Base-by-base conservation (phyloP, 2,888 invertebrate genomes). In the Patella caerulea region DNA sequence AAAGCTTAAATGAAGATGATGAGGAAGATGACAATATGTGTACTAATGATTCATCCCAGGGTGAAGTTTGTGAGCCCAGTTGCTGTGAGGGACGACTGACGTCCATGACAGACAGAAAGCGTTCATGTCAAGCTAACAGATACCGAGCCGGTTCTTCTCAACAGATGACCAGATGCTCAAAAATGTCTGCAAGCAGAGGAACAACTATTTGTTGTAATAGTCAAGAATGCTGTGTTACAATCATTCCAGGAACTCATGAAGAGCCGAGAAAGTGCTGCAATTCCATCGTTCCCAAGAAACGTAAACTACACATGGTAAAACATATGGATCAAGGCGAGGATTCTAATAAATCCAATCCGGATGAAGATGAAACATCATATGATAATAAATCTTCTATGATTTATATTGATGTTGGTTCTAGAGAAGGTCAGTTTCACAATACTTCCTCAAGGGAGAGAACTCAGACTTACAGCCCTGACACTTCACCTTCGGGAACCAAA, bases 271-370 rank as follows among this genome's bases (percentile, higher is more conserved):
- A 89, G 74, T 90, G 90, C 78, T 90, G 90, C 82, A 88, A 85
- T 80, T 86, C 89, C 7, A 87, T 90, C 9, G 83, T 90, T 29
- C 90, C 90, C 3, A 90, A 90, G 81, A 90, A 90, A 78, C 84
- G 90, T 12, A 90, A 89, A 70, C 83, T 87, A 7, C 90, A 90
- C 82, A 87, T 90, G 85, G 88, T 87, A 77, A 76, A 77, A 24
- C 76, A 78, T 55, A 72, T 53, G 55, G 24, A 24, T 52, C 9
- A n/a, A 7, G 14, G 19, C 24, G 52, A 65, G 15, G 53, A 65
- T 52, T 29, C 34, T 52, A 56, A 54, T 14, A 56, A 55, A 29
- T 59, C 71, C 19, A 52, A 19, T 14, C 45, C 45, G 9, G 45
- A 45, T 45, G 45, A 45, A 45, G 45, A 45, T 5, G 71, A 24